Conservation (phyloP, 2,888 invertebrate genomes). For the Conchocele bisecta region DNA sequence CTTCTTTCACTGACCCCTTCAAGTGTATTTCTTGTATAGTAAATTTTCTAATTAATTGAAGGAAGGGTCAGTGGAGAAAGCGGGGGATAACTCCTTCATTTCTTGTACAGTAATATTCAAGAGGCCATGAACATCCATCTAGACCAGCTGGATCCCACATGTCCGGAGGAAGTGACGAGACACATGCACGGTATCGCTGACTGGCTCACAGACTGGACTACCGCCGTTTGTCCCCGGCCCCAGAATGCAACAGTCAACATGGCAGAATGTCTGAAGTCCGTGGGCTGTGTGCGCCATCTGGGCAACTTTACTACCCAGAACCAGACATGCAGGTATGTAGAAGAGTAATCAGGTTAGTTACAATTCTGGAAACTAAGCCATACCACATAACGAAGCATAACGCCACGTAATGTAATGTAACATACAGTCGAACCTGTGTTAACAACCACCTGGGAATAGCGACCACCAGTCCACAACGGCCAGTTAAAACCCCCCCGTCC, state of each 20-base stretch:
- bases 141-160: constrained; percentile 6
- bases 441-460: too few species aligned
- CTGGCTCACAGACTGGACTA: constrained; percentile 19
- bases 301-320: constrained; percentile 31
- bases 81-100: too few species aligned
- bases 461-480: too few species aligned
- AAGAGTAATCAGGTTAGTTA: neutral
- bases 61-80: too few species aligned
- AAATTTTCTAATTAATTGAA: too few species aligned
- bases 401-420: too few species aligned
- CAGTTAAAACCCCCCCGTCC: too few species aligned
- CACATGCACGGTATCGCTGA: constrained; percentile 10
- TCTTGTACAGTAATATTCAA: constrained; percentile 4
- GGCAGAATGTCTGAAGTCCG: constrained; percentile 20
- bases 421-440: too few species aligned
- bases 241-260: constrained; percentile 1
- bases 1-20: too few species aligned
- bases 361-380: too few species aligned
- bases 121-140: neutral
- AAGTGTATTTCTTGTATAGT: too few species aligned
- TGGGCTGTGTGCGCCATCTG: constrained; percentile 26
- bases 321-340: constrained; percentile 36
- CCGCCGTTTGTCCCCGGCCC: neutral
- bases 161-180: constrained; percentile 3
- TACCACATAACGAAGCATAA: too few species aligned